These are phyloP conservation scores for Cepaea nemoralis DNA, from an alignment of 1,140 invertebrate species.

Conservation along the genomic window DNA sequence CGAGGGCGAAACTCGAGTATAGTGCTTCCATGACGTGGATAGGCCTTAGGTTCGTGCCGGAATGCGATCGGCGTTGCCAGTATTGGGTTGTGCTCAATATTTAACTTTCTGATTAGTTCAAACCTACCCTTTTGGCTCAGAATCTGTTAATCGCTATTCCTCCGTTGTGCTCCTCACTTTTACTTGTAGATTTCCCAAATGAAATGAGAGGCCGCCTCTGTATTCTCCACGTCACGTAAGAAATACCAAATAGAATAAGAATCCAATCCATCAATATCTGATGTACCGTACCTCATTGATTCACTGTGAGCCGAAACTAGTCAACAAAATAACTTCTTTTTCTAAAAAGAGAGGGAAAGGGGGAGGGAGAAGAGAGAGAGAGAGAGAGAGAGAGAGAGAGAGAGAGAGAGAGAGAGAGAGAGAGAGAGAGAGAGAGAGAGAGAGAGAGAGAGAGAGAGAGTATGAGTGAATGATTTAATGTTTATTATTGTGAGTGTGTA, in stretches of 20 bases:
- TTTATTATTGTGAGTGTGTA: too few relatives aligned
- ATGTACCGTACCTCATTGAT: too few relatives aligned
- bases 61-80: too few relatives aligned
- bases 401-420: constrained; percentile 9
- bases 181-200: background rate
- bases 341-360: constrained; percentile 1
- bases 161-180: background rate
- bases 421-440: constrained; percentile 25
- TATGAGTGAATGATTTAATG: background rate
- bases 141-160: too few relatives aligned
- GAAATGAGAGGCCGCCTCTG: background rate
- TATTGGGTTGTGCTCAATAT: too few relatives aligned
- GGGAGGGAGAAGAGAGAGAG: background rate
- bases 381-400: background rate
- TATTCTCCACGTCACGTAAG: background rate
- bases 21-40: too few relatives aligned
- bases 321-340: too few relatives aligned
- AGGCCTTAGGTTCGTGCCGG: too few relatives aligned
- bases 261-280: background rate
- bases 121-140: too few relatives aligned
- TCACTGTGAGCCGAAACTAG: too few relatives aligned
- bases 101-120: too few relatives aligned
- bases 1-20: too few relatives aligned
- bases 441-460: constrained; percentile 25
- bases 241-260: background rate